Base-by-base conservation (phyloP, 2,888 invertebrate genomes). In the Allacma fusca region DNA sequence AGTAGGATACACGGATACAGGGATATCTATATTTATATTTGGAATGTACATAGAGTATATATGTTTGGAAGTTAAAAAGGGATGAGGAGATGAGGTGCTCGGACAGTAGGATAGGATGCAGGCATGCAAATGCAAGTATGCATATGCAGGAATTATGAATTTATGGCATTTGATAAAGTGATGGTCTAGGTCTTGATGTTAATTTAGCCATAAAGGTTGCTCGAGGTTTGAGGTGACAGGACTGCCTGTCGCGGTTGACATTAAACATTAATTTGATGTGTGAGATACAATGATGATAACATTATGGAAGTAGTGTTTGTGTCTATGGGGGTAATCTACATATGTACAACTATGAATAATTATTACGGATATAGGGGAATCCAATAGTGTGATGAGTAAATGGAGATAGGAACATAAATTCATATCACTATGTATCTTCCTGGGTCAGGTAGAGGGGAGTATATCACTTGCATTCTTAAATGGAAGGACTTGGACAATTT, bases 241-340 rank as follows among this genome's bases (percentile, higher is more conserved):
- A 50, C 50, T 50, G 50, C 50, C 50, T 50, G 50, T 50, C 50
- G 50, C 50, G 50, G 50, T 50, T 50, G 50, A 50, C 50, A 50
- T 50, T 50, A 50, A 50, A 50, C 50, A 50, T 50, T 50, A 50
- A 50, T 50, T 50, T 50, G 50, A 50, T 50, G 50, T 50, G 50
- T 50, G 50, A 50, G 50, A 50, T 50, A 50, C 50, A 50, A 50
- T 50, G 50, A 19, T 50, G 50, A 50, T 50, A 50, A n/a, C 50
- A 50, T 50, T 50, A 50, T 50, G 50, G 50, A 50, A n/a, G 50
- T 50, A 50, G 50, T 50, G n/a, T n/a, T n/a, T n/a, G n/a, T n/a
- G n/a, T n/a, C n/a, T n/a, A n/a, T n/a, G n/a, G n/a, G n/a, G n/a
- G n/a, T n/a, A n/a, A n/a, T n/a, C n/a, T n/a, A n/a, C n/a, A n/a